These are phyloP conservation scores for Bathynomus jamesi DNA, from an alignment of 1,140 invertebrate species.

Conservation along the genomic window DNA sequence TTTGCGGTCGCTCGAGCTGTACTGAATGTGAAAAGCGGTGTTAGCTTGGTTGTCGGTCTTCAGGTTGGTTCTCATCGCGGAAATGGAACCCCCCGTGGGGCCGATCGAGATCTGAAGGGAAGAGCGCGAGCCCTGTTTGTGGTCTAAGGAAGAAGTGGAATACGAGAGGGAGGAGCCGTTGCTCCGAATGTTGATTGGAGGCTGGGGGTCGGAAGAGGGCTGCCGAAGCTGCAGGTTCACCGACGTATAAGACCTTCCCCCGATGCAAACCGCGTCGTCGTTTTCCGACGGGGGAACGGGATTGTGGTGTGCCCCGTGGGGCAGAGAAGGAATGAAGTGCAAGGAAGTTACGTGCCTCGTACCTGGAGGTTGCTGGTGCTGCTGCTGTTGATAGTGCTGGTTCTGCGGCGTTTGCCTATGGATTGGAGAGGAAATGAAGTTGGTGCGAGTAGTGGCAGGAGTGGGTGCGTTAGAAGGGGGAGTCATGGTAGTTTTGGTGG, in stretches of 20 bases:
- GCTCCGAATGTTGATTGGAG: conserved; percentile 32
- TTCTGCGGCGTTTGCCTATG: conserved; percentile 8
- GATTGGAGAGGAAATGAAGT: conserved; percentile 15
- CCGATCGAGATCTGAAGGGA: conserved; percentile 37
- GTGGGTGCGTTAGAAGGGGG: conserved; percentile 4
- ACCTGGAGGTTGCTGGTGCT: conserved; percentile 26
- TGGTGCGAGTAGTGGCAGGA: neutral
- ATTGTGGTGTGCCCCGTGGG: conserved; percentile 34
- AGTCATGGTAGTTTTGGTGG: too few species aligned
- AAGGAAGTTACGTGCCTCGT: conserved; percentile 34
- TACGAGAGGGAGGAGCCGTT: conserved; percentile 34
- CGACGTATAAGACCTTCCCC: conserved; percentile 34
- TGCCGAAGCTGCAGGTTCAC: conserved; percentile 35
- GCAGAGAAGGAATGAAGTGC: conserved; percentile 29
- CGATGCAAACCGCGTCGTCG: conserved; percentile 26
- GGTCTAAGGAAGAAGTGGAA: conserved; percentile 36
- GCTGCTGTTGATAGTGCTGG: conserved; percentile 4
- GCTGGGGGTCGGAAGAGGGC: conserved; percentile 30
- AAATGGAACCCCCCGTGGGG: conserved; percentile 36
- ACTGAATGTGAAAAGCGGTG: conserved; percentile 37
- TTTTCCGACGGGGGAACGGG: conserved; percentile 23
- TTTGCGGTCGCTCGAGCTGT: conserved; percentile 22
- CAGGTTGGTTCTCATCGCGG: conserved; percentile 37
- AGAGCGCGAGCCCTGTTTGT: conserved; percentile 34
- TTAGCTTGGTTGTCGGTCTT: conserved; percentile 32